phyloP scores from a whole-genome alignment of 2,888 invertebrate species.

The Philaethria dido region DNA sequence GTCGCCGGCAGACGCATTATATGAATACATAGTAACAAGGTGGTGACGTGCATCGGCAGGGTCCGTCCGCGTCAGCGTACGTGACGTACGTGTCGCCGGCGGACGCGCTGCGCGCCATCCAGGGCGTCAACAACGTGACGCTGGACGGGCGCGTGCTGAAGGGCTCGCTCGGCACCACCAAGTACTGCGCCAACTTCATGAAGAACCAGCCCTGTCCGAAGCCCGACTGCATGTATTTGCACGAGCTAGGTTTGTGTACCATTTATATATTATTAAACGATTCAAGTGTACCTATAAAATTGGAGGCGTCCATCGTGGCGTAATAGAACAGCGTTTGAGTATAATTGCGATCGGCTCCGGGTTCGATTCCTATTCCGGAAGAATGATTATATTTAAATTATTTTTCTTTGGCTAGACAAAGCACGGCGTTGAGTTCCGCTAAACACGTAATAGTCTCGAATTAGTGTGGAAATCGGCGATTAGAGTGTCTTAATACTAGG shows the following conservation, averaged over 20 bases:
- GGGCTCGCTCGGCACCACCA: constrained; percentile 99
- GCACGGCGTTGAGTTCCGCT: no score
- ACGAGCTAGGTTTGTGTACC: constrained; percentile 91
- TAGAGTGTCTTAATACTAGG: no score
- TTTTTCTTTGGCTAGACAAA: no score
- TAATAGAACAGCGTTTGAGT: no score
- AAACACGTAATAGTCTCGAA: no score
- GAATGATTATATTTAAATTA: no score
- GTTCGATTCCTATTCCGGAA: no score
- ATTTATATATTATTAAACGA: neutral
- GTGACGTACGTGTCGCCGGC: constrained; percentile 96
- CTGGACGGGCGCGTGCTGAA: constrained; percentile 98
- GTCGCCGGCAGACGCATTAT: constrained; percentile 67
- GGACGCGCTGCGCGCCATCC: constrained; percentile 98
- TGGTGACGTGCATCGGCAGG: constrained; percentile 66
- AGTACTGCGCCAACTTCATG: constrained; percentile 99
- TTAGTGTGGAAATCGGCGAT: no score
- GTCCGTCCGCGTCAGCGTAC: constrained; percentile 96
- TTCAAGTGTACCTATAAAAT: no score
- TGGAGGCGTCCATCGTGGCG: no score
- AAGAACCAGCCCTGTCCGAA: constrained; percentile 99
- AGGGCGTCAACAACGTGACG: constrained; percentile 97
- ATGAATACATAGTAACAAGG: no score
- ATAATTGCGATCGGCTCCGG: no score
- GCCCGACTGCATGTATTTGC: constrained; percentile 99